These are phyloP conservation scores for Blera fallax DNA, from an alignment of 2,888 invertebrate species.

Conservation along the genomic window DNA sequence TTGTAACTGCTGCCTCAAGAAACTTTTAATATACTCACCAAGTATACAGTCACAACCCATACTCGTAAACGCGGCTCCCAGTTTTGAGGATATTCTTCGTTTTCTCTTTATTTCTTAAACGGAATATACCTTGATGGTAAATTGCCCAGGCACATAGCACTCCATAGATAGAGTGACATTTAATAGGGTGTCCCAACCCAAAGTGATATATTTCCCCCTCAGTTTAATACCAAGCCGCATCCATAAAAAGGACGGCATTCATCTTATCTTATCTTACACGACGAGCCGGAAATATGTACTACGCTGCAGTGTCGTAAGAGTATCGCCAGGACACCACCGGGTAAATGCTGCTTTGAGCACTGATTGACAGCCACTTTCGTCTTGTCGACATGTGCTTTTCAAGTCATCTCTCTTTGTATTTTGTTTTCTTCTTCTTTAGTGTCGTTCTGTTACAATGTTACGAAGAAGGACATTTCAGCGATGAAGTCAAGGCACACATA, in stretches of 20 bases:
- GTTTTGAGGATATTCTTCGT: not conserved
- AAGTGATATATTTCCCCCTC: constrained; percentile 48
- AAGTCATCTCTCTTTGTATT: constrained; percentile 18
- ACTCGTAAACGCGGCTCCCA: constrained; percentile 13
- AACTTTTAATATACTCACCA: constrained; percentile 40
- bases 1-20: constrained; percentile 17
- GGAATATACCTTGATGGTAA: constrained; percentile 45
- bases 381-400: constrained; percentile 44
- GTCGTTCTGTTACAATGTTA: constrained; percentile 4
- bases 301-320: no score
- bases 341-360: constrained; percentile 13
- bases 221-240: constrained; percentile 53
- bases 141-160: constrained; percentile 35
- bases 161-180: constrained; percentile 31
- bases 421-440: constrained; percentile 6
- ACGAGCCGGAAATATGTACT: not conserved
- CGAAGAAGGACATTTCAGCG: constrained; percentile 33
- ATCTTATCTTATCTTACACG: not conserved
- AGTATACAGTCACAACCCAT: not conserved
- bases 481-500: constrained; percentile 25
- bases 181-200: constrained; percentile 40
- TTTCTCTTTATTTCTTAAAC: not conserved
- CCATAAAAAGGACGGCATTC: constrained; percentile 53
- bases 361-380: constrained; percentile 53
- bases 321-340: no score